phyloP scores from a whole-genome alignment of 2,888 invertebrate genomes.

The Campaea margaritaria region DNA sequence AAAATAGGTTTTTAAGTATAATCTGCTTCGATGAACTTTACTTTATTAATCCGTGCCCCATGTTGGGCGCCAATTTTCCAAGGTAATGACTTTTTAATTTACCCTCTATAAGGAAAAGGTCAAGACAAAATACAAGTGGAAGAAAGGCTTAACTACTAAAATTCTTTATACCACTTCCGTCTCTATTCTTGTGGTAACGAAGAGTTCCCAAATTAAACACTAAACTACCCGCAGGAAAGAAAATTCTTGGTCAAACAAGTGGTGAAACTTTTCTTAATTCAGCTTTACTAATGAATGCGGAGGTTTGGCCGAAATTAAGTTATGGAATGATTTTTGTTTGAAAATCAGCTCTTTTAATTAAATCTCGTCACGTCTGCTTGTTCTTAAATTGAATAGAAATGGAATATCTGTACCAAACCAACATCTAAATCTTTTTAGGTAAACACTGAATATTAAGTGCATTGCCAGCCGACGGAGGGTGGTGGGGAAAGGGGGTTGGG shows the following conservation, averaged over 20 bases:
- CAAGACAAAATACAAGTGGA: neutral
- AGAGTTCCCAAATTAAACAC: constrained; percentile 3
- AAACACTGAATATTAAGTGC: no score
- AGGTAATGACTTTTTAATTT: constrained; percentile 4
- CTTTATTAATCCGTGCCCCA: constrained; percentile 7
- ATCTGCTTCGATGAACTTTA: neutral
- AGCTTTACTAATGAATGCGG: constrained; percentile 17
- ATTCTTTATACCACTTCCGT: neutral
- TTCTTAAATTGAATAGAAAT: no score
- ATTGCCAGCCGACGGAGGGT: no score
- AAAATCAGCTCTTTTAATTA: constrained; percentile 9
- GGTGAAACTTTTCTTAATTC: constrained; percentile 21
- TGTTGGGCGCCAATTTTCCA: constrained; percentile 22
- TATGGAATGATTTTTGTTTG: constrained; percentile 8
- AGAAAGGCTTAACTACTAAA: neutral
- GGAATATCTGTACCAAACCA: no score
- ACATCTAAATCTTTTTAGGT: no score
- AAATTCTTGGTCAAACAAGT: constrained; percentile 19
- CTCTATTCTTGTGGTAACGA: neutral
- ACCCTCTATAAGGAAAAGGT: constrained; percentile 9
- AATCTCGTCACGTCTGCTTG: no score
- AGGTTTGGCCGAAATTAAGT: constrained; percentile 12
- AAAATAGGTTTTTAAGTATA: neutral
- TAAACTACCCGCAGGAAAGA: constrained; percentile 14
- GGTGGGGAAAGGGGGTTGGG: no score